phyloP scores from a whole-genome alignment of 2,888 invertebrate genomes.

The Drosophila aldrichi region DNA sequence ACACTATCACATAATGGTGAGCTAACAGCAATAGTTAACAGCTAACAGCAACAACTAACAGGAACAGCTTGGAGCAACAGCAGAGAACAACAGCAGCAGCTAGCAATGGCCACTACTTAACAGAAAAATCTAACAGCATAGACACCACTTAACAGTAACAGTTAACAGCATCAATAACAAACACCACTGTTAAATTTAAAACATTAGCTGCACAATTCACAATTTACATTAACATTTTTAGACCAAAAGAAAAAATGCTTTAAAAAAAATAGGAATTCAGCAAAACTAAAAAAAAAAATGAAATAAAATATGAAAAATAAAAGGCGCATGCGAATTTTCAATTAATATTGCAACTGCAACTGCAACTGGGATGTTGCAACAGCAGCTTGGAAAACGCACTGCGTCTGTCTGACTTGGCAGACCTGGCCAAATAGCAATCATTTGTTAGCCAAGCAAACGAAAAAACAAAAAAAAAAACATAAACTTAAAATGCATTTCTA shows the following conservation, averaged over 20 bases:
- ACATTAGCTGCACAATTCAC: neutral
- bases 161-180: neutral
- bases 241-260: slow-evolving; percentile 47
- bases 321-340: slow-evolving; percentile 57
- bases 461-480: neutral
- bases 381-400: slow-evolving; percentile 59
- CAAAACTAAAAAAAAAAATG: neutral
- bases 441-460: slow-evolving; percentile 65
- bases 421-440: slow-evolving; percentile 69
- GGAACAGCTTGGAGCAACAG: neutral
- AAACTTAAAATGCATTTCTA: slow-evolving; percentile 53
- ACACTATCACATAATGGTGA: too few species aligned
- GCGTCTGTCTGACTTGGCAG: slow-evolving; percentile 25
- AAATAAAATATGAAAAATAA: too few species aligned
- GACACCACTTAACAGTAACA: neutral
- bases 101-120: neutral
- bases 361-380: slow-evolving; percentile 34
- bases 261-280: neutral
- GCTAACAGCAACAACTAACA: neutral
- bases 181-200: slow-evolving; percentile 28
- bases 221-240: slow-evolving; percentile 53
- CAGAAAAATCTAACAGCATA: neutral
- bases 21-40: neutral
- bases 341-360: slow-evolving; percentile 55
- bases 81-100: slow-evolving; percentile 1